Evolutionary conservation across 30 jellyfish, hydroid and myxozoan species (phyloP), one percentile per base, ranked within the genome.

Genomic region (Cassiopea andromeda): DNA sequence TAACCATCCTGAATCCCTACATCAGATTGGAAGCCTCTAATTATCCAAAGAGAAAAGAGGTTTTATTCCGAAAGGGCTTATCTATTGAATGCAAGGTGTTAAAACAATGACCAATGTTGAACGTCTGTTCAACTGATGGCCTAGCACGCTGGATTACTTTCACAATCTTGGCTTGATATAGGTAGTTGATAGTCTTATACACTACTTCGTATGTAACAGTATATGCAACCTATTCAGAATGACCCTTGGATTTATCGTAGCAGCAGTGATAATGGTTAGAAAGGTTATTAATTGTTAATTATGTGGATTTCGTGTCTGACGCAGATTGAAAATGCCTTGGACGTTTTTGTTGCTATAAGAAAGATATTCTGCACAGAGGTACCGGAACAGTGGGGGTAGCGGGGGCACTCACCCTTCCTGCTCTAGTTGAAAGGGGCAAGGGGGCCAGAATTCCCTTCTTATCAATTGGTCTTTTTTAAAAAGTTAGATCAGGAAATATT

Each of bases 11-110:
- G 7, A 1, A 43, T 70, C 57, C 54, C 47, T 70, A 70, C 15
- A 70, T 70, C 79, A 70, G 54, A 70, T 70, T 43, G 54, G 54
- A 70, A 43, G 50, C 57, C 79, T 70, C 49, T 27, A 70, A 70
- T 70, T 70, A 19, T 14, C 54, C 54, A 15, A n/a, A 10, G 73
- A 64, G 8, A 64, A 64, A 13, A 14, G 43, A 64, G 38, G 2
- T 38, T n/a, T 18, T 8, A 2, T 70, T 17, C n/a, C 79, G 38
- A 70, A 27, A 70, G 15, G 38, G 79, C 79, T 70, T 70, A 70
- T 70, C 79, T 43, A 0, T 70, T 12, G 57, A 1, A 54, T 19
- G 79, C 79, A 70, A 70, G 49, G 79, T 70, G 79, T 43, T 70
- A 64, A 2, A 2, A 64, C 73, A 64, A 64, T 64, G 6, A 7